Evolutionary conservation across 2,113 vertebrate species (phyloP).

Genomic region (Jacana jacana): DNA sequence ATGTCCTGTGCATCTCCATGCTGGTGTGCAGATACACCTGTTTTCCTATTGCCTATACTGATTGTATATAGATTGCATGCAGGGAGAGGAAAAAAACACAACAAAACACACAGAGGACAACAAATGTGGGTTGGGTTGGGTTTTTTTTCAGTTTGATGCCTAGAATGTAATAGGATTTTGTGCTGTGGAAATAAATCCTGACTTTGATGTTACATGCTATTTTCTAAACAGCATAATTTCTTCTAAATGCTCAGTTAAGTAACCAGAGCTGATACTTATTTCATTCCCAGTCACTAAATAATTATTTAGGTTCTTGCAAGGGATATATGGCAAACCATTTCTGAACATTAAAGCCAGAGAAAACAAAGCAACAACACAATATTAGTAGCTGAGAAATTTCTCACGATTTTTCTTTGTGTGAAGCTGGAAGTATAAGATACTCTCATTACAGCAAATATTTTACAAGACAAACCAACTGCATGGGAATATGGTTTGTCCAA

Average conservation of each 20-base stretch:
- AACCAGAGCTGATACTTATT: neutral
- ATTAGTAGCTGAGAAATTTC: neutral
- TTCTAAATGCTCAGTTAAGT: neutral
- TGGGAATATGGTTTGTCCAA: neutral
- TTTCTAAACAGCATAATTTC: neutral
- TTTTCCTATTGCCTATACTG: neutral
- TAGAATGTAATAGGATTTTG: neutral
- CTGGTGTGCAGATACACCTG: neutral
- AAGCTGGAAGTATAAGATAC: neutral
- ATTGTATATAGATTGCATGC: neutral
- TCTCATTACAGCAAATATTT: neutral
- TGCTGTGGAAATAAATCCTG: neutral
- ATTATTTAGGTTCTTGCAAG: neutral
- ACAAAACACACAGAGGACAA: neutral
- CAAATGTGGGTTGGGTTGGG: fast-evolving
- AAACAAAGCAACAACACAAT: neutral
- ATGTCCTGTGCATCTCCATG: neutral
- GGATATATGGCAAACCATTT: neutral
- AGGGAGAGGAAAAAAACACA: neutral
- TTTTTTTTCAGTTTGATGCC: neutral
- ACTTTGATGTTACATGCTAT: neutral
- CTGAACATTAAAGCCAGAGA: neutral
- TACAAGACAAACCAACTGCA: neutral
- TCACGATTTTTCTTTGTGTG: neutral
- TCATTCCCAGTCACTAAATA: neutral